These are phyloP conservation scores for Sus scrofa DNA, from an alignment of 2,113 vertebrate genomes.

Conservation along the genomic window DNA sequence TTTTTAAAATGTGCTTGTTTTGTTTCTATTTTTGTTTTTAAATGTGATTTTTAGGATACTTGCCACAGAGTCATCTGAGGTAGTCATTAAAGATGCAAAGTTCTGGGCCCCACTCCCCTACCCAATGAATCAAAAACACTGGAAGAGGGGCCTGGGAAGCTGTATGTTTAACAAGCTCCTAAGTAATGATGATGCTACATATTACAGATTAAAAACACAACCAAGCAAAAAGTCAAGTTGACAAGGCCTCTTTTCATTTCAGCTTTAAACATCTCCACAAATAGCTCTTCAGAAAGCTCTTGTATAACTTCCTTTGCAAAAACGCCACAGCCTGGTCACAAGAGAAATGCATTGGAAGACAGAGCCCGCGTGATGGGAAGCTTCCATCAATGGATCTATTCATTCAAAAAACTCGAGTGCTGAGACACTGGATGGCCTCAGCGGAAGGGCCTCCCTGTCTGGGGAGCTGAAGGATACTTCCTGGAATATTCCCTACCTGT, in stretches of 20 bases:
- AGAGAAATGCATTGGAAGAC: conserved; percentile 66
- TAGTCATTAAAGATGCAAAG: conserved; percentile 16
- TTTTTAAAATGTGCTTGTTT: background rate
- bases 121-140: background rate
- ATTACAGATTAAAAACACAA: background rate
- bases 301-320: conserved; percentile 56
- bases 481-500: conserved; percentile 90
- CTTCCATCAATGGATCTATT: conserved; percentile 82
- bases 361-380: conserved; percentile 80
- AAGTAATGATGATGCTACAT: background rate
- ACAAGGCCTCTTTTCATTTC: conserved; percentile 52
- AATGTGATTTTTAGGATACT: background rate
- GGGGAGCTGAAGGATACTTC: background rate
- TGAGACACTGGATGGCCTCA: conserved; percentile 26
- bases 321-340: conserved; percentile 76
- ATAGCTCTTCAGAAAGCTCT: background rate
- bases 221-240: background rate
- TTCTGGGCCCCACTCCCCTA: background rate
- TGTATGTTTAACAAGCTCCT: background rate
- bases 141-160: background rate
- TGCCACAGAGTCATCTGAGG: background rate
- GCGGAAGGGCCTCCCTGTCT: background rate
- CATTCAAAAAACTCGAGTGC: conserved; percentile 74
- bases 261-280: background rate
- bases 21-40: conserved; percentile 1